Base-by-base conservation (phyloP, 2,113 vertebrate species). In the Enhydra lutris region DNA sequence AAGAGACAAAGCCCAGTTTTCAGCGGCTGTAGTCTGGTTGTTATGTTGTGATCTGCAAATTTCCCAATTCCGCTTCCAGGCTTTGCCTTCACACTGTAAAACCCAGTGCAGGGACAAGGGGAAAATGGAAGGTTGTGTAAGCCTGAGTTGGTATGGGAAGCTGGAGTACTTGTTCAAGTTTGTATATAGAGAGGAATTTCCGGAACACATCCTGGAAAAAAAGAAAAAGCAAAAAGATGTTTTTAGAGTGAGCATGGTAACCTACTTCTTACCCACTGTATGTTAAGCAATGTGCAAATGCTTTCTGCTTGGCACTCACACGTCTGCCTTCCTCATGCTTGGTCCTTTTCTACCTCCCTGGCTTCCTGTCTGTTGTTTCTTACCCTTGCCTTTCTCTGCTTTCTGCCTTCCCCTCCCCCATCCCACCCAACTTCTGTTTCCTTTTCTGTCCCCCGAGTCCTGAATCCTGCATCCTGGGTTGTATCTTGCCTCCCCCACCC, bases 181-280 rank as follows among this genome's bases (percentile, higher is more conserved):
- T 94, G 34, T 65, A 34, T 45, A 6, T 31, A 14, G 61, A 86
- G 67, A 36, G 50, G 34, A 89, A 71, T 83, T 78, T 89, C 73
- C 50, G 8, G 71, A 59, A 87, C 4, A 36, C 14, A 17, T 39
- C 36, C 67, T 29, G 63, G 3, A 3, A 78, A 91, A 78, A 15
- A 47, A 31, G 31, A 69, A 69, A 79, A 12, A 55, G 52, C 52
- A 55, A 18, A 47, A 31, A 5, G 11, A 12, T 59, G 34, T 34
- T 88, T 81, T 57, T 21, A 59, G 21, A 6, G 21, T 47, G 42
- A 52, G n/a, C 7, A 2, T 31, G 29, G 36, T 34, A 21, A 65
- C 18, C 3, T 31, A 6, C 45, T 36, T 4, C 65, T 47, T 4
- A 26, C 11, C 24, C 61, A 15, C 18, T 1, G 18, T 2, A 1